Evolutionary conservation across 92 coral and sea anemone species (phyloP).

Genomic region (Phenganax marumi): DNA sequence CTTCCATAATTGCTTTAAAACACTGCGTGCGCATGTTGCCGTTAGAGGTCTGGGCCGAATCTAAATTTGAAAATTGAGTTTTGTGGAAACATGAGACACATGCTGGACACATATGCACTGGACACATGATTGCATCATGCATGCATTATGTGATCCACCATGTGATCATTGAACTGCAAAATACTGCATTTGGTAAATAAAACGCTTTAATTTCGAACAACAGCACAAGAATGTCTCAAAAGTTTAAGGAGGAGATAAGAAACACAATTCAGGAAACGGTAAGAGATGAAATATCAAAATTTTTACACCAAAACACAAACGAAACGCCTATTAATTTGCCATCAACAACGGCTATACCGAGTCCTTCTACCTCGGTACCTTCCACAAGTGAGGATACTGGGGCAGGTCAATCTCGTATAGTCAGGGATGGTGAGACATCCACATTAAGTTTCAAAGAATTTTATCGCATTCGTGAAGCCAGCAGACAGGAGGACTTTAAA

Average conservation of each 20-base stretch:
- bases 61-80: neutral
- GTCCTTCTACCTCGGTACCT: neutral
- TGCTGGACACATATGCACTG: too few species aligned
- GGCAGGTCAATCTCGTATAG: neutral
- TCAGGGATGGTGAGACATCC: conserved; percentile 7
- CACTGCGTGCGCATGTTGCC: conserved; percentile 24
- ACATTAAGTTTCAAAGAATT: conserved; percentile 60
- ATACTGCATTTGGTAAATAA: too few species aligned
- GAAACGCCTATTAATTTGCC: neutral
- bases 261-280: conserved; percentile 15
- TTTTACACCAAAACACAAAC: neutral
- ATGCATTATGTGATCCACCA: neutral
- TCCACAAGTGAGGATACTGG: neutral
- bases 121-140: too few species aligned
- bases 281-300: conserved; percentile 7
- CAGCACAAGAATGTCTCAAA: neutral
- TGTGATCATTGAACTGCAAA: too few species aligned
- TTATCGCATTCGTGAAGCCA: conserved; percentile 47
- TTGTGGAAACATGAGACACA: neutral
- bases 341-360: neutral
- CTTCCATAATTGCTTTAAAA: neutral
- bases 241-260: conserved; percentile 18
- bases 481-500: conserved; percentile 38
- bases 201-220: too few species aligned
- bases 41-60: neutral